Evolutionary conservation across 2,113 vertebrate genomes (phyloP).

Genomic region (Heptranchias perlo): DNA sequence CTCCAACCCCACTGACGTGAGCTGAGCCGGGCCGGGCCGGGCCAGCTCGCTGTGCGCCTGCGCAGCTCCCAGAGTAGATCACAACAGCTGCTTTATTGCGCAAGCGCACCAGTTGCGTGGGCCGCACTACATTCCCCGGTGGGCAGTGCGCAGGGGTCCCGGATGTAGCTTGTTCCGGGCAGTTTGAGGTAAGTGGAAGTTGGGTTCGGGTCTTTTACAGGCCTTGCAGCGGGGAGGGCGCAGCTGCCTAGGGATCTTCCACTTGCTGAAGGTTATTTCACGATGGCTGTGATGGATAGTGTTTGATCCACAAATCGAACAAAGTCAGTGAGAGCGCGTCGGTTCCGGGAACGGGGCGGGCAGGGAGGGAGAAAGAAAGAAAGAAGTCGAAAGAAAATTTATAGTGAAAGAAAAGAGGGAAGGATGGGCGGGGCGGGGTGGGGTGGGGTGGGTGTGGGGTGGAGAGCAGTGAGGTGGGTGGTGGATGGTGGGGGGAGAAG

Average conservation of each 20-base stretch:
- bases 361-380: too few relatives aligned
- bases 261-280: not conserved
- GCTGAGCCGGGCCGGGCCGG: too few relatives aligned
- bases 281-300: too few relatives aligned
- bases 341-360: not conserved
- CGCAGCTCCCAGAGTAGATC: not conserved
- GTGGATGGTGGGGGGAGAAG: too few relatives aligned
- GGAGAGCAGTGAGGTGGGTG: too few relatives aligned
- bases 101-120: not conserved
- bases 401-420: not conserved
- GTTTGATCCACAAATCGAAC: not conserved
- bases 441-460: too few relatives aligned
- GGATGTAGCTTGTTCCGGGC: not conserved
- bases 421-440: not conserved
- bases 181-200: not conserved
- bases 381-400: slow-evolving; percentile 22
- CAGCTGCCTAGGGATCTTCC: not conserved
- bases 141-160: not conserved
- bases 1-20: too few relatives aligned
- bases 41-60: not conserved
- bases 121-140: not conserved
- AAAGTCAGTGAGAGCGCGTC: not conserved
- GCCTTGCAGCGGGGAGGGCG: not conserved
- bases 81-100: not conserved
- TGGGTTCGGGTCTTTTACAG: not conserved